Percentiles rank a stretch among this genome's conserved stretches.
Evolutionary conservation across 2,888 invertebrate species (phyloP).

Genomic region (Muscina levida): DNA sequence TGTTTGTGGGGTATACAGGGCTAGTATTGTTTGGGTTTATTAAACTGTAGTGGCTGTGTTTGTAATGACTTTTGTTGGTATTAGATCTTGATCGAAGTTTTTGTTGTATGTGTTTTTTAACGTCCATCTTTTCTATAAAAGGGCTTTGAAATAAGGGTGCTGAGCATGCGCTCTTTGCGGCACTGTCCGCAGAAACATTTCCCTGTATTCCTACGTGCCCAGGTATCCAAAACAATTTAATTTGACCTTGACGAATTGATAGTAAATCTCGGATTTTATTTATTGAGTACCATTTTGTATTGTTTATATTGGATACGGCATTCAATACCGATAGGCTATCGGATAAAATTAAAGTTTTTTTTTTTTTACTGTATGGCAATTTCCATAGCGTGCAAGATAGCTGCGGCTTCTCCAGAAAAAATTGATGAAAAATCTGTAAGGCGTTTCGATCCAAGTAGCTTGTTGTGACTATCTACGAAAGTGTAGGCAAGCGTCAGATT

Average conservation of each 20-base stretch:
- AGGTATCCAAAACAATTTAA: background rate
- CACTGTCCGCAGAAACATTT: background rate
- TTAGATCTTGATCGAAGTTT: background rate
- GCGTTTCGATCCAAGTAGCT: no score
- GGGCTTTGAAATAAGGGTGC: background rate
- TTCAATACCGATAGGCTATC: no score
- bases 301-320: background rate
- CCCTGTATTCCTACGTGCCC: background rate
- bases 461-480: no score
- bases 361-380: no score
- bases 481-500: no score
- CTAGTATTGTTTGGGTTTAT: background rate
- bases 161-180: background rate
- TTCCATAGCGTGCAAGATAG: no score
- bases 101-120: no score
- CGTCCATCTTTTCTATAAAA: background rate
- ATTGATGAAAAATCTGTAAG: no score
- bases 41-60: background rate
- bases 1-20: background rate
- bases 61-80: background rate
- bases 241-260: slow-evolving; percentile 1
- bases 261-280: slow-evolving; percentile 1
- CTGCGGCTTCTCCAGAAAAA: no score
- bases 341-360: no score
- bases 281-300: background rate